phyloP scores from a whole-genome alignment of 2,113 vertebrate species.

The Catharus fuscescens region DNA sequence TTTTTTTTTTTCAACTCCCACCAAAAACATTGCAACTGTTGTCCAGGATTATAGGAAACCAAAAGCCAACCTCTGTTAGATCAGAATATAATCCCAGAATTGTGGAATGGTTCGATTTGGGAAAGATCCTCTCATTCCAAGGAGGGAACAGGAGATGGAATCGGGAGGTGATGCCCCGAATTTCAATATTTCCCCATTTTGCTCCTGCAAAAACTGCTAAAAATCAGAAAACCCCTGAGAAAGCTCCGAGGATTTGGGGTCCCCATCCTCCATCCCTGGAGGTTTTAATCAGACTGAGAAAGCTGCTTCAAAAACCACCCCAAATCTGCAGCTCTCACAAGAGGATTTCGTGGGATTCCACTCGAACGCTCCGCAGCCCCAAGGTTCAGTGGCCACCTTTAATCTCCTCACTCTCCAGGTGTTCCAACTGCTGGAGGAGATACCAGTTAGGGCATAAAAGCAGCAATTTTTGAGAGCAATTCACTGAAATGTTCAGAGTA shows the following conservation, averaged over 20 bases:
- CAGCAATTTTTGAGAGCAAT: not conserved
- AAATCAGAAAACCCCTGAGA: not conserved
- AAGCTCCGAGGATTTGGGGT: not conserved
- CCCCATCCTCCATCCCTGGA: not conserved
- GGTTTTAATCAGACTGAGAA: not conserved
- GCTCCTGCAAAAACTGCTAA: not conserved
- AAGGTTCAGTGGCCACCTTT: not conserved
- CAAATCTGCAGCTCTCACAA: not conserved
- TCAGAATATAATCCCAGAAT: not conserved
- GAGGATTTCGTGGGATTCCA: not conserved
- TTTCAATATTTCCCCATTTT: not conserved
- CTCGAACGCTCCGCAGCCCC: not conserved
- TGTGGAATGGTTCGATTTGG: not conserved
- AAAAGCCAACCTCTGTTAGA: rapidly evolving
- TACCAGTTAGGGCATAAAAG: not conserved
- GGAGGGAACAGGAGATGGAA: not conserved
- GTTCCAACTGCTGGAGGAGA: not conserved
- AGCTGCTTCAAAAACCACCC: not conserved
- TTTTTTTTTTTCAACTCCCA: not conserved
- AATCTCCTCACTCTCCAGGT: not conserved
- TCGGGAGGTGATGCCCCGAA: not conserved
- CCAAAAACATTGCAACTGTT: not conserved
- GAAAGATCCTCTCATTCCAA: not conserved
- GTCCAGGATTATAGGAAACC: not conserved
- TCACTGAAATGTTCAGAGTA: not conserved